Evolutionary conservation across 2,888 invertebrate genomes (phyloP), one percentile per base, ranked within the genome.

Genomic region (Tortrix viridana): DNA sequence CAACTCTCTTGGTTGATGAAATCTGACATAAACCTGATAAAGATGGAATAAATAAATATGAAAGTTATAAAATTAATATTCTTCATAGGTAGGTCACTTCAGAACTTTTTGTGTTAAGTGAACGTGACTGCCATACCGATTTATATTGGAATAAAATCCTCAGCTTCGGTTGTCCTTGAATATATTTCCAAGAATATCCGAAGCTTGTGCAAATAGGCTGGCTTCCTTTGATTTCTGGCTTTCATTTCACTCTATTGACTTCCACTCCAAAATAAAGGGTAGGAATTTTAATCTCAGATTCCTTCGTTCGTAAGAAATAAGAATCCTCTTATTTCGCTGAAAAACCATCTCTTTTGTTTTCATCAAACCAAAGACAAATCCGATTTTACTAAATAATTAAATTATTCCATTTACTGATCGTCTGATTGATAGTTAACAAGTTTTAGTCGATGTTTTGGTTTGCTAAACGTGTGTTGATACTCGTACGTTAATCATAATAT

Each of bases 231-330:
- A 83, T 82, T 84, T 77, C 74, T 71, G 72, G 73, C 75, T 76
- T 84, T 79, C 81, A 81, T 82, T 85, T 82, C 79, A 76, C 77
- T 84, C 81, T 80, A 82, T 84, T 83, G 82, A 82, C 76, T 85
- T 46, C 66, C 72, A 71, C 71, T 68, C 66, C 73, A 75, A 82
- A 82, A 81, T 80, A 82, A 82, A 81, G 80, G 79, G 74, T 76
- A 69, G 79, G 83, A 83, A 84, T 84, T 86, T 84, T 78, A 84
- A 85, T 84, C 77, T 75, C 70, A 65, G 69, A 81, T 79, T 78
- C 81, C 75, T 75, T 65, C 63, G 65, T 50, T 56, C 37, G 19
- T 49, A 52, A 52, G 38, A 56, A 71, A 73, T 73, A 71, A 72
- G 72, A 69, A 70, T 73, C 71, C 71, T 58, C 44, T 48, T 60